Percentiles rank a stretch among this genome's conserved stretches.
These are phyloP conservation scores for Hyphantria cunea DNA, from an alignment of 1,140 invertebrate genomes.

Conservation along the genomic window DNA sequence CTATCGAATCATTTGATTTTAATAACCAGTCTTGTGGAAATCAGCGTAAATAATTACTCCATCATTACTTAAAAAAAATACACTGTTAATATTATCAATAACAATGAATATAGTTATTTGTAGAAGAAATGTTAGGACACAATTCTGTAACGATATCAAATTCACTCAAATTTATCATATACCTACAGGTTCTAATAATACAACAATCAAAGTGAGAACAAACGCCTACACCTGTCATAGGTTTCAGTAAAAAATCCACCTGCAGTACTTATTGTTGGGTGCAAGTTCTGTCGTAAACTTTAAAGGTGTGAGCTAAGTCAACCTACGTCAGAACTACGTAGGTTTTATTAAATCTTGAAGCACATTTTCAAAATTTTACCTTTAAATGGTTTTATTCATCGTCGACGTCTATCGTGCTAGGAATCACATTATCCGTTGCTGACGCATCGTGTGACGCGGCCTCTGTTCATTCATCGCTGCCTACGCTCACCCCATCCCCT, in stretches of 20 bases:
- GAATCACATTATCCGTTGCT: slow-evolving; percentile 30
- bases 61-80: too few relatives aligned
- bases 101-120: too few relatives aligned
- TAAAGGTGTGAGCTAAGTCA: neutral
- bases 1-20: too few relatives aligned
- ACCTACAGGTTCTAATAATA: neutral
- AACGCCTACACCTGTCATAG: neutral
- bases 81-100: too few relatives aligned
- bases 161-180: neutral
- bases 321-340: slow-evolving; percentile 2
- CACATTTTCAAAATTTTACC: neutral
- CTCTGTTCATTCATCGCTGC: slow-evolving; percentile 44
- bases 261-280: too few relatives aligned
- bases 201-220: neutral
- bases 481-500: slow-evolving; percentile 36
- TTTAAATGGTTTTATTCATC: slow-evolving; percentile 30
- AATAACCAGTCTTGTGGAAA: too few relatives aligned
- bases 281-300: too few relatives aligned
- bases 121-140: too few relatives aligned
- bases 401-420: slow-evolving; percentile 33
- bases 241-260: neutral
- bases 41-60: too few relatives aligned
- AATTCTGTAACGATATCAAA: neutral
- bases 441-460: slow-evolving; percentile 22
- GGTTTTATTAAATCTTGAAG: neutral